Evolutionary conservation across 1,140 invertebrate species (phyloP), one percentile per base, ranked within the genome.

Genomic region (Drosophila repleta): DNA sequence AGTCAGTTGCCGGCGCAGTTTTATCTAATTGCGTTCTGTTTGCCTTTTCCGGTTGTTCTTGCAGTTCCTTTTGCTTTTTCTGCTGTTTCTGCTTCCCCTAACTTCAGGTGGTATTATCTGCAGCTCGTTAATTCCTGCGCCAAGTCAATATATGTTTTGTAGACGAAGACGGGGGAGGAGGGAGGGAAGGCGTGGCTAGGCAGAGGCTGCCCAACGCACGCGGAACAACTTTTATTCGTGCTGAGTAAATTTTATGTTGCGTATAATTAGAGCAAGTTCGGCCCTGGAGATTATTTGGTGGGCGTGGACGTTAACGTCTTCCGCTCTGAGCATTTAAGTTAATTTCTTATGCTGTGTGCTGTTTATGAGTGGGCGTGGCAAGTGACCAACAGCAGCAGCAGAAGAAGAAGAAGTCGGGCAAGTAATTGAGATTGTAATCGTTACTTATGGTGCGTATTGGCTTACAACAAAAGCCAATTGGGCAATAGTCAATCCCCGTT

Each of bases 351-450:
- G 45, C 62, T 48, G 61, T 21, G 70, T 75, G 66, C 62, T 71
- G 43, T 69, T 68, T 79, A 76, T 76, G 55, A 63, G 52, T 63
- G 58, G 63, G 75, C 63, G 60, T 83, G 65, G 55, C 71, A 49
- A 60, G 37, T 74, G 53, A 46, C 20, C 20, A 20, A 20, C 48
- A 58, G 45, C 20, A 70, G 45, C 74, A 79, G 76, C 52, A 64
- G 56, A 66, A 4, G 39, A 29, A 29, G 29, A 29, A 29, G 29
- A 29, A 29, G 29, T 29, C 29, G 29, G 39, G 37, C 51, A 88
- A 88, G 83, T 87, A 87, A 87, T 87, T 88, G 83, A 88, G 83
- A 88, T 88, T 87, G 83, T 87, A 83, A 83, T 87, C 83, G 83
- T 88, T 88, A 83, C 83, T 87, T 87, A 79, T 85, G 75, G 62